Evolutionary conservation across 2,888 invertebrate species (phyloP).

Genomic region (Melipona beecheii): DNA sequence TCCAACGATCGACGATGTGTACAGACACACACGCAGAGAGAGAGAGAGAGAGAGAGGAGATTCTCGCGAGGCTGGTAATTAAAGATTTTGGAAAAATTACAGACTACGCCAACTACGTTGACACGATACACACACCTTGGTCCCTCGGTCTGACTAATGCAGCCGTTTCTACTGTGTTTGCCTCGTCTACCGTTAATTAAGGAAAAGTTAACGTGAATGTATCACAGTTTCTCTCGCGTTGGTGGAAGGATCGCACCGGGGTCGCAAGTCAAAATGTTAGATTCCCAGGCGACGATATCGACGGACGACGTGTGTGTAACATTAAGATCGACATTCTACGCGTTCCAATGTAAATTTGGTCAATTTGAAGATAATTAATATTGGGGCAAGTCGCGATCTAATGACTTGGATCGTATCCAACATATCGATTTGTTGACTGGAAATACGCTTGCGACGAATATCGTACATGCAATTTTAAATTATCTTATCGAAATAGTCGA

Average conservation of each 20-base stretch:
- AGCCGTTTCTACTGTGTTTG: not conserved
- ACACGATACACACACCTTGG: constrained; percentile 14
- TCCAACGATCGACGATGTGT: constrained; percentile 12
- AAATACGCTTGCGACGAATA: no score
- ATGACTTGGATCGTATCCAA: no score
- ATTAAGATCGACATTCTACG: not conserved
- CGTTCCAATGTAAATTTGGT: not conserved
- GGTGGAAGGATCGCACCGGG: not conserved
- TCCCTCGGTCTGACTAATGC: not conserved
- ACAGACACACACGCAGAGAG: not conserved
- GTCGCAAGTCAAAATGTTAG: not conserved
- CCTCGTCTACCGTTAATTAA: not conserved
- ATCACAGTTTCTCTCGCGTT: not conserved
- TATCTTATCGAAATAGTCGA: no score
- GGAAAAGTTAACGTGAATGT: not conserved
- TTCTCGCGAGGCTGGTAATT: constrained; percentile 40
- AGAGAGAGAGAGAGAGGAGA: not conserved
- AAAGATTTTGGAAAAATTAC: constrained; percentile 42
- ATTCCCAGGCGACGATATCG: not conserved
- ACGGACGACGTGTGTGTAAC: not conserved
- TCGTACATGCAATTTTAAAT: no score
- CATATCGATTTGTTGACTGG: no score
- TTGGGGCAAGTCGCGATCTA: no score
- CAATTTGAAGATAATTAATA: not conserved
- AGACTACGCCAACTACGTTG: not conserved